Evolutionary conservation across 2,113 vertebrate species (phyloP).

Genomic region (Alexandromys fortis): DNA sequence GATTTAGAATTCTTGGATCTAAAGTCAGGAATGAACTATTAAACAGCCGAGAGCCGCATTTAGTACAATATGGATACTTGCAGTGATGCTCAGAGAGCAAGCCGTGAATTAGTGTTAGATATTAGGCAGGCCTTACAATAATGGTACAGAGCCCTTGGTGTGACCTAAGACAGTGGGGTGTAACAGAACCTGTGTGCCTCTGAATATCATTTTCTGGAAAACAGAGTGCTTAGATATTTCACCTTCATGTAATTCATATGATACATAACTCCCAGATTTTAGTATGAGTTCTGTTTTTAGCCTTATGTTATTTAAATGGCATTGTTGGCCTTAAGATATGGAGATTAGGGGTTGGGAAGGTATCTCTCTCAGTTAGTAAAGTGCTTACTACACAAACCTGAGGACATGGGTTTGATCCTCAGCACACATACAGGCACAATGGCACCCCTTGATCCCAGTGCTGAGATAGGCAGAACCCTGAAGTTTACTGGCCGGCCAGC

Average conservation of each 20-base stretch:
- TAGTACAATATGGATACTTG: not conserved
- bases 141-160: not conserved
- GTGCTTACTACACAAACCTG: not conserved
- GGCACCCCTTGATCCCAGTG: not conserved
- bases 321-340: not conserved
- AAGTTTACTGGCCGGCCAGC: not conserved
- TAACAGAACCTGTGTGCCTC: not conserved
- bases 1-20: not conserved
- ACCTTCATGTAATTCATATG: not conserved
- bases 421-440: not conserved
- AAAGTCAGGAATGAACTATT: not conserved
- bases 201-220: not conserved
- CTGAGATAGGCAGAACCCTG: not conserved
- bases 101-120: not conserved
- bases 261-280: not conserved
- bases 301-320: not conserved
- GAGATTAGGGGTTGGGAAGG: not conserved
- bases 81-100: not conserved
- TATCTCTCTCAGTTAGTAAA: not conserved
- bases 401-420: not conserved
- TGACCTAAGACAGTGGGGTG: not conserved
- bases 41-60: not conserved
- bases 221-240: not conserved
- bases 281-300: not conserved
- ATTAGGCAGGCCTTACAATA: not conserved